Base-by-base conservation (phyloP, 35 echinoderm and acorn worm genomes). In the Lytechinus pictus region DNA sequence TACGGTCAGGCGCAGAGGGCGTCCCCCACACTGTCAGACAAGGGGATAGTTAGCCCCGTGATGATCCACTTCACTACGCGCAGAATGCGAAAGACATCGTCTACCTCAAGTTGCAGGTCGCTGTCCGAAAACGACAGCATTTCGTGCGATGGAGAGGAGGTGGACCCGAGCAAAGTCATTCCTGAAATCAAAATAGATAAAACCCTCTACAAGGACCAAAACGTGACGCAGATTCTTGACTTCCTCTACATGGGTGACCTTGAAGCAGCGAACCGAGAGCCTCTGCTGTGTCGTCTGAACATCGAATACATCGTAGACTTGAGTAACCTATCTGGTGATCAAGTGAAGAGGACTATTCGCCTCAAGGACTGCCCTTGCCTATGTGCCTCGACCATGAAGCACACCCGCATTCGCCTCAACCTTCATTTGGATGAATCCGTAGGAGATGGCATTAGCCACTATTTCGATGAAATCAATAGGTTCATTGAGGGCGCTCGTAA, bases 391-490 rank as follows among this genome's bases (percentile, higher is more conserved):
- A 95, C 93, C 55, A 96, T 94, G 96, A 97, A 97, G 58, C 98
- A 99, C 53, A 96, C 97, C 16, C 97, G 96, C 29, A 97, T 96
- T 27, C 94, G 98, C n/a, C 87, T 99, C 12, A 97, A 92, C 58
- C 55, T 99, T 21, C 61, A 86, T 12, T 55, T 99, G 21, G 95
- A 97, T 57, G 96, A 99, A 16, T 89, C 53, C 3, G 91, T 96
- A 6, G 94, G 87, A 14, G 97, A 99, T 27, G 98, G 97, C 9
- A 95, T 97, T 52, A 89, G 86, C 13, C 97, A 97, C 33, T 99
- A 99, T 89, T 99, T 99, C 53, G 96, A 97, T n/a, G 98, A 99
- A 90, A 89, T 99, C 11, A 99, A 99, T 72, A 29, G 92, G 6
- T 99, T 99, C 24, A 96, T 99, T 86, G 96, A 99, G 54, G 97